Percentiles rank a stretch among this genome's conserved stretches.
These are phyloP conservation scores for Trichomycterus rosablanca DNA, from an alignment of 2,113 vertebrate species.

Conservation along the genomic window DNA sequence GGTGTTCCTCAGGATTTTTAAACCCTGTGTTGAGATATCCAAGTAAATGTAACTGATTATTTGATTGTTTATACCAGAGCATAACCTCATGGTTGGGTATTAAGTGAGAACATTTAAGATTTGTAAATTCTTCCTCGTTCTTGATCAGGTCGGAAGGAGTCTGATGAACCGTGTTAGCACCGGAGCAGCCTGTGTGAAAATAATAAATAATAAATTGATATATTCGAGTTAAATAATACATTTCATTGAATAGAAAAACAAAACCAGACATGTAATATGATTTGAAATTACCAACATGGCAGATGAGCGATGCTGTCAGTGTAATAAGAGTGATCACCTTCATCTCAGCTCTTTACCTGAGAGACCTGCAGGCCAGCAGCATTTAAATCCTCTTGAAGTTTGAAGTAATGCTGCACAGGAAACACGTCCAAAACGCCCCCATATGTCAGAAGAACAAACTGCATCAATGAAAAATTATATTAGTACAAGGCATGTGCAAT, in stretches of 20 bases:
- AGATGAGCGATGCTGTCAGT: background rate
- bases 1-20: slow-evolving; percentile 1
- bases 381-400: background rate
- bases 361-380: background rate
- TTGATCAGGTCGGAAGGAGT: slow-evolving; percentile 4
- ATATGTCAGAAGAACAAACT: background rate
- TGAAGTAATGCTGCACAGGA: background rate
- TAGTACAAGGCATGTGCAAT: too few relatives aligned
- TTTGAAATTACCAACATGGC: background rate
- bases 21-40: slow-evolving; percentile 18
- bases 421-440: background rate
- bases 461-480: background rate
- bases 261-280: background rate
- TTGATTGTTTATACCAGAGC: slow-evolving; percentile 25
- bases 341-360: background rate
- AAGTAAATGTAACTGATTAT: background rate
- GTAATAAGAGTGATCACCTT: background rate
- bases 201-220: background rate
- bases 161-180: background rate
- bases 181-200: background rate
- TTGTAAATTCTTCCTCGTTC: background rate
- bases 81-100: background rate
- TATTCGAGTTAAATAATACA: background rate
- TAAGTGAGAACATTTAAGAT: slow-evolving; percentile 20
- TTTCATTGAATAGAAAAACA: background rate